Percentiles rank a stretch among this genome's conserved stretches.
phyloP scores from a whole-genome alignment of 2,113 vertebrate species.

The Isurus oxyrinchus region DNA sequence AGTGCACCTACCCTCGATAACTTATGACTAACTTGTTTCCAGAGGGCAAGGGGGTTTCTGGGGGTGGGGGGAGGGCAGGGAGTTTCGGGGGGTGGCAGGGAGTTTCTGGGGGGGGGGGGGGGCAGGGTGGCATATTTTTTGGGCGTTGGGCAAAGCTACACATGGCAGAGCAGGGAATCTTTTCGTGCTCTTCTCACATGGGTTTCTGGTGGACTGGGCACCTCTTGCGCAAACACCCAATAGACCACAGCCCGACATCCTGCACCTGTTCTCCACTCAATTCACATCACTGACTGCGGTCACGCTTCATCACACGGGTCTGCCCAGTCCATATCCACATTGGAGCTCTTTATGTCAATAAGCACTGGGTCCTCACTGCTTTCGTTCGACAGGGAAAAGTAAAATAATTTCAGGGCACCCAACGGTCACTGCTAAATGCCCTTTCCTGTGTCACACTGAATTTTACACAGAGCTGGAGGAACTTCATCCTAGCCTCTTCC shows the following conservation, averaged over 20 bases:
- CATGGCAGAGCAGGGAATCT: not conserved
- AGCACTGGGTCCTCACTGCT: not conserved
- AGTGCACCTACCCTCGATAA: no score
- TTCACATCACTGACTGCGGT: not conserved
- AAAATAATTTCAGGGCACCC: not conserved
- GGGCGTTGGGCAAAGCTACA: no score
- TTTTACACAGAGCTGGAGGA: no score
- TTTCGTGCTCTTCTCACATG: not conserved
- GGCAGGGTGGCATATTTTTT: not conserved
- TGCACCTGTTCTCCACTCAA: not conserved
- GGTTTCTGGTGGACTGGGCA: not conserved
- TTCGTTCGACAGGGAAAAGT: not conserved
- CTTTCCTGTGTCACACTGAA: not conserved
- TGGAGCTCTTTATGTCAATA: not conserved
- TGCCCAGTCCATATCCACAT: not conserved
- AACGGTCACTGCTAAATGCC: not conserved
- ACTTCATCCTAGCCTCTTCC: not conserved
- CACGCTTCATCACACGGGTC: not conserved
- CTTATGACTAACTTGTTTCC: no score
- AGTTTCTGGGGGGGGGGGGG: not conserved
- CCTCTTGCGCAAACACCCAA: not conserved
- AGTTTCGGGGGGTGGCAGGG: no score
- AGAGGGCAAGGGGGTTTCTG: no score
- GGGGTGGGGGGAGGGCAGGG: no score
- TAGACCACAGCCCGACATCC: not conserved